Evolutionary conservation across 2,797 vertebrate species (phyloP).

Genomic region (Avahi laniger): DNA sequence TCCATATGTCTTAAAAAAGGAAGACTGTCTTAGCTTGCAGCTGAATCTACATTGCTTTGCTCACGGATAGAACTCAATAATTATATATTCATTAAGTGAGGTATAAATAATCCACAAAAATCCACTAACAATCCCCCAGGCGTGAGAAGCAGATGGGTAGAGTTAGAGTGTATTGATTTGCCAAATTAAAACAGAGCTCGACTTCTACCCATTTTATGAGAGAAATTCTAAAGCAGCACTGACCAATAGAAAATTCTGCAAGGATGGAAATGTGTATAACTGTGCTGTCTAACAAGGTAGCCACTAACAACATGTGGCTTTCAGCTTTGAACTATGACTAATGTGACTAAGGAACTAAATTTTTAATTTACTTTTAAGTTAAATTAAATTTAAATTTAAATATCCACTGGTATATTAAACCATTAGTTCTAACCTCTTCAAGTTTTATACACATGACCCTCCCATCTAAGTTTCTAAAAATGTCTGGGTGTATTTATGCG

Average conservation of each 20-base stretch:
- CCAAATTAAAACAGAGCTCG: not conserved
- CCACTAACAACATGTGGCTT: not conserved
- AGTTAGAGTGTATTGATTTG: not conserved
- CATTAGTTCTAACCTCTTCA: not conserved
- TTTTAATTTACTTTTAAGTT: not conserved
- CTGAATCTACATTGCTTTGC: not conserved
- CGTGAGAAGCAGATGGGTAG: not conserved
- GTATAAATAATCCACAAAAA: not conserved
- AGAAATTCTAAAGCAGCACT: not conserved
- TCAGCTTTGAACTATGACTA: not conserved
- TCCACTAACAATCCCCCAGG: not conserved
- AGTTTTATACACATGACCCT: not conserved
- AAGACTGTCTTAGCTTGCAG: not conserved
- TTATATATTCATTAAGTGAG: not conserved
- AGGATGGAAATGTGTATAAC: not conserved
- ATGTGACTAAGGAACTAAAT: not conserved
- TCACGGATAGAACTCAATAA: not conserved
- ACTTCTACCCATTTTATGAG: not conserved
- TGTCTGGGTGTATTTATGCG: not conserved
- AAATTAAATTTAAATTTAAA: not conserved
- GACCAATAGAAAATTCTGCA: not conserved
- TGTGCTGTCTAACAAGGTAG: not conserved
- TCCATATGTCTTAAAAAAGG: not conserved
- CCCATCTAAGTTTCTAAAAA: not conserved
- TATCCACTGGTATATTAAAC: not conserved